Base-by-base conservation (phyloP, 2,797 vertebrate species). In the Perdix hodgsoniae region DNA sequence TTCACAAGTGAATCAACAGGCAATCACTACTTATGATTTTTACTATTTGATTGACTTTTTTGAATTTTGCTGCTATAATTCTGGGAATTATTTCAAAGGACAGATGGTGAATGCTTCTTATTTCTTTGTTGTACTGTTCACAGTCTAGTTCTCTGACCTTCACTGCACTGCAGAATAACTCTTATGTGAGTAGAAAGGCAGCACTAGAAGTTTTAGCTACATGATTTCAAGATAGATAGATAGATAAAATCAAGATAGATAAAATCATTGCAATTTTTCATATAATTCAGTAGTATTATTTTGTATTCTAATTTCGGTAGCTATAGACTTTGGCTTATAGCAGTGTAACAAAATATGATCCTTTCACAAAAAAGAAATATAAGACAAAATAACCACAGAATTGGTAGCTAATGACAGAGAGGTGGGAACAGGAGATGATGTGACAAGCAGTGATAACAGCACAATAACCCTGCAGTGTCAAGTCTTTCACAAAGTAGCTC, bases 61-160 rank as follows among this genome's bases (percentile, higher is more conserved):
- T 19, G 11, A 44, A 64, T 79, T 82, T 39, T 45, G 42, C 27
- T 56, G 39, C 29, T 75, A 6, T 67, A 78, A 35, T 69, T 95
- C 71, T 91, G 94, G 85, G 85, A 92, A 85, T 29, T 47, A 10
- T 54, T 94, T 88, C 79, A 80, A 57, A 89, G 64, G 83, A 64
- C 83, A 94, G 88, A 88, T 94, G 91, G 85, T 61, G 26, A 83
- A 81, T 83, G 76, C 61, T 95, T 93, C 92, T 66, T 49, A 26
- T 57, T 88, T 93, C 82, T 92, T 91, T 85, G 71, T 79, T 90
- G 88, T 44, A 72, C 76, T 82, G 39, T 94, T 93, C 67, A 87
- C 80, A 76, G 72, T 56, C 67, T 88, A 67, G 23, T 67, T 91
- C 66, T 85, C 86, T 86, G 59, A 54, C 74, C 75, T 91, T 65